Base-by-base conservation (phyloP, 2,113 vertebrate species). In the Epinephelus moara region DNA sequence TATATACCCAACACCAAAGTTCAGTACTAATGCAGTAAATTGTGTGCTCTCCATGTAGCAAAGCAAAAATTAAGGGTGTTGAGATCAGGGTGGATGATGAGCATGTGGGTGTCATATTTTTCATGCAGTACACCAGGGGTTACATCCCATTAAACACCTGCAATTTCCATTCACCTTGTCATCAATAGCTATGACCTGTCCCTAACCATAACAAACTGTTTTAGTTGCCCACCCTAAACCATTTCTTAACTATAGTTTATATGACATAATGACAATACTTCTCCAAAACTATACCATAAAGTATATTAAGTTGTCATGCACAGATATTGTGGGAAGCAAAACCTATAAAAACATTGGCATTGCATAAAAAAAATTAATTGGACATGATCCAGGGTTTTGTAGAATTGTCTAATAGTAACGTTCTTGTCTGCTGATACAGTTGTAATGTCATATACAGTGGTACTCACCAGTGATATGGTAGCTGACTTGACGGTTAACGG, bases 381-480 rank as follows among this genome's bases (percentile, higher is more conserved):
- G 52, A 56, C 15, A 67, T 15, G 21, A 67, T 75, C 47, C 47
- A 27, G 18, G 56, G 14, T n/a, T 30, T 11, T 64, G 57, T 4
- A 50, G 25, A 50, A 23, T n/a, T 3, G 13, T 40, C 21, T 2
- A 30, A 21, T 60, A 60, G 27, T 40, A n/a, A 23, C 6, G 1
- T 69, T 17, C 49, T 42, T 55, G 49, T 75, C 33, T 71, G 1
- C 23, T 1, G 2, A 23, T 19, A 47, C 5, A 6, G n/a, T 70
- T 63, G 6, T 25, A 67, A 23, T 63, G 12, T 3, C 13, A 47
- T 82, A 25, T 40, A 25, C 21, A 64, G 25, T 25, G 10, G 37
- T 45, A 76, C 97, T 97, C 88, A 99, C 98, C 98, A 85, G 98
- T 99, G 88, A 99, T 99, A 89, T 99, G 97, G 93, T 97, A 99